Evolutionary conservation across 2,888 invertebrate species (phyloP), one percentile per base, ranked within the genome.

Genomic region (Aethes cnicana): DNA sequence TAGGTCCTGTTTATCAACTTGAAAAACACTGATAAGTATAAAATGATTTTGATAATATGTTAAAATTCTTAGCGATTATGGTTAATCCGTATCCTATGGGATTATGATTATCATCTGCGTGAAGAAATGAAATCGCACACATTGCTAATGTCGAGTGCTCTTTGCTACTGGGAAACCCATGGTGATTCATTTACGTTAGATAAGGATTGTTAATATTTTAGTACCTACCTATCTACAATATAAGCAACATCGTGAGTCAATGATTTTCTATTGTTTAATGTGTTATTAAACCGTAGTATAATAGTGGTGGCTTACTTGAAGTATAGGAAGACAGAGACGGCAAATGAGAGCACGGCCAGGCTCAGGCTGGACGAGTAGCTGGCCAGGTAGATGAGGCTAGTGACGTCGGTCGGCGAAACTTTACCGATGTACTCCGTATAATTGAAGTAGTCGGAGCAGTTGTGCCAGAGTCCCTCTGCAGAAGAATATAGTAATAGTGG

Each of bases 401-500:
- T 93, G 61, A 95, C 91, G 72, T 95, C 94, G 58, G 92, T 92
- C 36, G 92, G 91, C 28, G 91, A 87, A 23, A 88, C 83, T 59
- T 78, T 81, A 23, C 89, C 82, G 37, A 86, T 82, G 30, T 91
- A 87, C 58, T 94, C 91, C 44, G 94, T 93, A 77, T 96, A 96
- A 66, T 92, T 91, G 48, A 92, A 90, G 80, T 96, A 97, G 84
- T 95, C 92, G 2, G 95, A 92, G 66, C 93, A 93, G 74, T 92
- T 93, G 53, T 93, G 92, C 98, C 98, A 98, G 4, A 92, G 93
- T n/a, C 97, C 97, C 65, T 95, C 94, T n/a, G n/a, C n/a, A n/a
- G n/a, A n/a, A n/a, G n/a, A n/a, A n/a, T n/a, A n/a, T n/a, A n/a
- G n/a, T n/a, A n/a, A n/a, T n/a, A n/a, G n/a, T n/a, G n/a, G n/a